Evolutionary conservation across 1,140 invertebrate genomes (phyloP).

Genomic region (Panulirus ornatus): DNA sequence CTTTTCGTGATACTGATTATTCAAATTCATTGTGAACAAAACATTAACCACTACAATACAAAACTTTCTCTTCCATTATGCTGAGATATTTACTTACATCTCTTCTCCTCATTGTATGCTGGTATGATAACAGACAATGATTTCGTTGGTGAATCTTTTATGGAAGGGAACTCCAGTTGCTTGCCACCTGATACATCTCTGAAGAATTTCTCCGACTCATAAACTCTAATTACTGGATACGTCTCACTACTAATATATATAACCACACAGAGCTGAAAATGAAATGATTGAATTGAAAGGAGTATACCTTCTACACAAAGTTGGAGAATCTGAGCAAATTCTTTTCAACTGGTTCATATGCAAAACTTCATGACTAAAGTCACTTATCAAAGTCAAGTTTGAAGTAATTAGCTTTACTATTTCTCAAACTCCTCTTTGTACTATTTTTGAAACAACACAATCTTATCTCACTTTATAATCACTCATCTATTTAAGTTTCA

Average conservation of each 20-base stretch:
- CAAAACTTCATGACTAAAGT: too few relatives aligned
- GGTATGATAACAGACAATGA: slow-evolving; percentile 94
- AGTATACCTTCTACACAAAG: too few relatives aligned
- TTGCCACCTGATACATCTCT: slow-evolving; percentile 81
- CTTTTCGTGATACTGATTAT: too few relatives aligned
- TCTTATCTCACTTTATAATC: neutral
- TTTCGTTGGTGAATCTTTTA: slow-evolving; percentile 84
- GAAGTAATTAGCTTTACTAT: too few relatives aligned
- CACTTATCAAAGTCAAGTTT: too few relatives aligned
- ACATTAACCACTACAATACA: neutral
- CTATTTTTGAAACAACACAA: neutral
- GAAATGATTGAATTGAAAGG: neutral
- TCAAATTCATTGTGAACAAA: neutral
- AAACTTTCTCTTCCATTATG: neutral
- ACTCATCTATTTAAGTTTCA: neutral
- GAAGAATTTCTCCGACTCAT: slow-evolving; percentile 88
- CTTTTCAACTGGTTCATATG: too few relatives aligned
- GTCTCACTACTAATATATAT: slow-evolving; percentile 82
- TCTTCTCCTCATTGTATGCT: slow-evolving; percentile 96
- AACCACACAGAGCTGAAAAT: slow-evolving; percentile 81
- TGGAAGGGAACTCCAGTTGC: slow-evolving; percentile 84
- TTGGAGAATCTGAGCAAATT: too few relatives aligned
- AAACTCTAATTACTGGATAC: slow-evolving; percentile 84
- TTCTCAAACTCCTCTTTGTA: too few relatives aligned
- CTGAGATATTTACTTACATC: slow-evolving; percentile 85